Conservation (phyloP, 2,113 vertebrate species). For the Amphiprion ocellaris region DNA sequence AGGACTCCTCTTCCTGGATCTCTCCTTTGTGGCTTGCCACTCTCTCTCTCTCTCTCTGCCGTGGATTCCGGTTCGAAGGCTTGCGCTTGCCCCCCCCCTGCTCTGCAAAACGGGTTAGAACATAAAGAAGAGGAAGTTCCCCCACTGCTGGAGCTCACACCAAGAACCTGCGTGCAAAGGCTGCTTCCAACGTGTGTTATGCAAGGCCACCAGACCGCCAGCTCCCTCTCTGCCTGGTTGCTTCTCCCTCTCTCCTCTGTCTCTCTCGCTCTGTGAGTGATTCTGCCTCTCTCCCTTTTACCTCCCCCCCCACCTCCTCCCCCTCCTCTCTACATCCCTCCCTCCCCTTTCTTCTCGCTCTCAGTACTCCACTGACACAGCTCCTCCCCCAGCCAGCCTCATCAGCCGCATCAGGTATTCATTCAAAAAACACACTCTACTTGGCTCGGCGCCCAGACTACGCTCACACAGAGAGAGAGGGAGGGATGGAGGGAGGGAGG, state of each 20-base stretch:
- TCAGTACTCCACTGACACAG: constrained; percentile 86
- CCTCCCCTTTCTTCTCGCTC: constrained; percentile 64
- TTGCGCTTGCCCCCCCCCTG: constrained; percentile 13
- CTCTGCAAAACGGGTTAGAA: constrained; percentile 60
- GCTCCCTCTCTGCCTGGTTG: constrained; percentile 83
- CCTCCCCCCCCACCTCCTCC: constrained; percentile 20
- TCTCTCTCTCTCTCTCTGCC: constrained; percentile 44
- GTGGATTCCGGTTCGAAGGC: constrained; percentile 38
- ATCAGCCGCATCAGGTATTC: constrained; percentile 96
- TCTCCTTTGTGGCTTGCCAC: constrained; percentile 72
- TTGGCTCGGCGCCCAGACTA: constrained; percentile 86
- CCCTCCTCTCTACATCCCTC: constrained; percentile 45
- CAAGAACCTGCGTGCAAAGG: constrained; percentile 81
- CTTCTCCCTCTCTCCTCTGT: constrained; percentile 61
- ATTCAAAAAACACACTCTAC: constrained; percentile 91
- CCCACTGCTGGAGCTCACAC: constrained; percentile 78
- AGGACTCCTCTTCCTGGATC: constrained; percentile 72
- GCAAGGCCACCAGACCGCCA: constrained; percentile 88
- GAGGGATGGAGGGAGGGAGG: constrained; percentile 61
- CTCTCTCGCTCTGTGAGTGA: constrained; percentile 39
- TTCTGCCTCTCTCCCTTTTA: constrained; percentile 50
- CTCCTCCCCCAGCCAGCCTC: constrained; percentile 89
- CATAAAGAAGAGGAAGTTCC: constrained; percentile 74
- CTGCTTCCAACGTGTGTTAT: constrained; percentile 86
- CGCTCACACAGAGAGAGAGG: constrained; percentile 72